phyloP scores from a whole-genome alignment of 2,797 vertebrate species.

The Hyperoplus lanceolatus region DNA sequence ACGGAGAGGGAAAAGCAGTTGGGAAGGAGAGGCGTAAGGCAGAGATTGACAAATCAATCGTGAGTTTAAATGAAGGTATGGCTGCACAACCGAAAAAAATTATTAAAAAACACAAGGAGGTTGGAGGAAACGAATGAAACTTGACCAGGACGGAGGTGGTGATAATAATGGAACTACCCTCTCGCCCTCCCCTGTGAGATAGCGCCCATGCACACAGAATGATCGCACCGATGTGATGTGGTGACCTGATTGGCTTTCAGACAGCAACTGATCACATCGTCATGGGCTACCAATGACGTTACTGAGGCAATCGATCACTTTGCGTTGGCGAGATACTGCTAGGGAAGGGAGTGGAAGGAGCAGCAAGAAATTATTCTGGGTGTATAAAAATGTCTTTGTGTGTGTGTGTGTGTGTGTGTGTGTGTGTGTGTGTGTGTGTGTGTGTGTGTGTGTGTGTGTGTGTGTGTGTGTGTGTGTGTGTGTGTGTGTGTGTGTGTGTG shows the following conservation, averaged over 20 bases:
- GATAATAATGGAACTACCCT: conserved; percentile 56
- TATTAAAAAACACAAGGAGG: not conserved
- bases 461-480: conserved; percentile 11
- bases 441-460: conserved; percentile 1
- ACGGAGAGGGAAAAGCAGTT: conserved; percentile 51
- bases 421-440: conserved; percentile 16
- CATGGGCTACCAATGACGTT: conserved; percentile 73
- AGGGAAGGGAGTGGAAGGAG: conserved; percentile 39
- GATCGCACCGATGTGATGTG: conserved; percentile 47
- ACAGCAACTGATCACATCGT: conserved; percentile 69
- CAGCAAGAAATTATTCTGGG: conserved; percentile 22
- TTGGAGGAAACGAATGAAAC: conserved; percentile 36
- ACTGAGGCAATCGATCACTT: conserved; percentile 72
- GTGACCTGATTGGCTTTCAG: conserved; percentile 63
- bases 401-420: conserved; percentile 1
- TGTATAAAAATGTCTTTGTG: conserved; percentile 22
- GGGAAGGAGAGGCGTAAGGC: conserved; percentile 51
- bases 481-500: conserved; percentile 5
- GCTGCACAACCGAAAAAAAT: conserved; percentile 26
- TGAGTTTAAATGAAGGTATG: conserved; percentile 67
- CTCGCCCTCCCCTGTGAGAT: conserved; percentile 42
- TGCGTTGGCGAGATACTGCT: conserved; percentile 51
- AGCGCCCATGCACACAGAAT: conserved; percentile 54
- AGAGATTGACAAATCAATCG: conserved; percentile 70
- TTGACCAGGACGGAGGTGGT: conserved; percentile 24